Evolutionary conservation across 2,113 vertebrate genomes (phyloP).

Genomic region (Ptilorrhoa leucosticta): DNA sequence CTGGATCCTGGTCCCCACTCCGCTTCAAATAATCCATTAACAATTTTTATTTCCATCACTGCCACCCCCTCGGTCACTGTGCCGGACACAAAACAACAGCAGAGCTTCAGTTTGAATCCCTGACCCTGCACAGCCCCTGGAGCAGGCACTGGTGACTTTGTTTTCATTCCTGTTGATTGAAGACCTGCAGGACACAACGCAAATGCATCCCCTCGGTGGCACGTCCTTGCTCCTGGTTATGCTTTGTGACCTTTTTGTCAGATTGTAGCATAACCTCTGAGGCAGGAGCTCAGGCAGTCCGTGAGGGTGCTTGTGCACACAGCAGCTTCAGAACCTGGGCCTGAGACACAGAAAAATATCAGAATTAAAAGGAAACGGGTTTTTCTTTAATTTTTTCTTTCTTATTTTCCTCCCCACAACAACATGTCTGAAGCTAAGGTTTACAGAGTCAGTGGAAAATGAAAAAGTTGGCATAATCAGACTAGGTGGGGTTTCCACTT

Average conservation of each 20-base stretch:
- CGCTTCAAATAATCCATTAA: neutral
- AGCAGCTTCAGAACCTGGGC: neutral
- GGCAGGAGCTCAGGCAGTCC: neutral
- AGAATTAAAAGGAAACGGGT: neutral
- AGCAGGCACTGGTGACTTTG: neutral
- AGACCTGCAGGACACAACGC: neutral
- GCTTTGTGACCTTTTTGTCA: neutral
- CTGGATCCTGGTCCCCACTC: neutral
- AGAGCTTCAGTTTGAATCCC: neutral
- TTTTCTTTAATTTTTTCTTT: fast-evolving
- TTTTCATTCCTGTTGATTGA: neutral
- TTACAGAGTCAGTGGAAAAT: neutral
- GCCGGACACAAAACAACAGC: fast-evolving
- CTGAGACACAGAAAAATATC: neutral
- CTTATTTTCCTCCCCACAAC: fast-evolving
- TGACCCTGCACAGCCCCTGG: neutral
- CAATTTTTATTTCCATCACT: no score
- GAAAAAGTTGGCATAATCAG: neutral
- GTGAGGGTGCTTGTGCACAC: fast-evolving
- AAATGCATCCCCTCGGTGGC: neutral
- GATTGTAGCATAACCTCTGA: neutral
- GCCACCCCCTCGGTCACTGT: neutral
- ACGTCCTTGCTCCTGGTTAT: neutral
- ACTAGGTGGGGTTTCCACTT: neutral
- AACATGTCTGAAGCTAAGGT: neutral